Base-by-base conservation (phyloP, 1,140 invertebrate species). In the Bombus vancouverensis region DNA sequence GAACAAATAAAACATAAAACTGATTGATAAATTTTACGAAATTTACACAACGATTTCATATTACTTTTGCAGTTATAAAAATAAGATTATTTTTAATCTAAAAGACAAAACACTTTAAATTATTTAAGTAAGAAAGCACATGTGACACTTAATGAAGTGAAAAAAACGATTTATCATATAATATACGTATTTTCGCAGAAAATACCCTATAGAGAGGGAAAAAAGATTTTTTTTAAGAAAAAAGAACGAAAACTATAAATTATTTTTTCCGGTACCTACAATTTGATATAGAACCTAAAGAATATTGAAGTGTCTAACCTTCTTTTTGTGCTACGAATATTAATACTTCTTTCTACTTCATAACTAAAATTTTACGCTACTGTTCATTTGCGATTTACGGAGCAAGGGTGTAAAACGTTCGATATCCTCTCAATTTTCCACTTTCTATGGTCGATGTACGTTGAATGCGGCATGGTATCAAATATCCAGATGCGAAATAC, bases 401-500 rank as follows among this genome's bases (percentile, higher is more conserved):
- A 18, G 25, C 10, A 34, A 8, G 34, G 25, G 28, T 39, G 70
- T 42, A 42, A 3, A 44, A 44, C 15, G 8, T 39, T 32, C 71
- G 1, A 37, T 34, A 4, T 22, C 12, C 2, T 44, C 62, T 13
- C 59, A n/a, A 12, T 62, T 78, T 44, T 44, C n/a, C 39, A 47
- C 25, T 62, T 62, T 15, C 74, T 53, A 80, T n/a, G 32, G 32
- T 10, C 37, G 15, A 73, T 28, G 42, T n/a, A 32, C 39, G n/a
- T 42, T 47, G 65, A 68, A 68, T 39, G 65, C 13, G 2, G 44
- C 32, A 22, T 32, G 32, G 44, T 70, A 80, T 81, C 59, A 39
- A 44, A 74, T 81, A 62, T 74, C 80, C 53, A 44, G 53, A 34
- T 12, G 39, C 28, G 37, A 59, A 73, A 39, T 62, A 44, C 39